These are phyloP conservation scores for Microcebus griseorufus DNA, from an alignment of 2,113 vertebrate species.

Conservation along the genomic window DNA sequence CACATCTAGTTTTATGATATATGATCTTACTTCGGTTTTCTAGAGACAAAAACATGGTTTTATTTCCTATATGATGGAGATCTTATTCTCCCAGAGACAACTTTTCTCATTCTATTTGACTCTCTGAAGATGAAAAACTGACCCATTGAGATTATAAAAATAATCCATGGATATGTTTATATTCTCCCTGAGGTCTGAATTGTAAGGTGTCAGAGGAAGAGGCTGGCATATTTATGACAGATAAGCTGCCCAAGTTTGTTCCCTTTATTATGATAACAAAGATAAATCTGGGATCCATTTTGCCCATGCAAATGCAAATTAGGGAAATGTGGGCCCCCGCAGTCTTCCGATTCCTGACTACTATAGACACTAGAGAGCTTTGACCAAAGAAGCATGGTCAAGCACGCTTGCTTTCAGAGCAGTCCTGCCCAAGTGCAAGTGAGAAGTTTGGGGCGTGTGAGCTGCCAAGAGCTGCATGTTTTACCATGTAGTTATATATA, in stretches of 20 bases:
- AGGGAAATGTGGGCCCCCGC: not conserved
- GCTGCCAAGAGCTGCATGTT: not conserved
- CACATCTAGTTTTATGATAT: constrained; percentile 35
- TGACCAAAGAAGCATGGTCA: not conserved
- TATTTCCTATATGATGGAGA: constrained; percentile 22
- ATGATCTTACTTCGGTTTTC: not conserved
- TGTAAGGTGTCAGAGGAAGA: constrained; percentile 22
- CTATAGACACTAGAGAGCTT: not conserved
- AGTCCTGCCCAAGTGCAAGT: not conserved
- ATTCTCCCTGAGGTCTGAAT: not conserved
- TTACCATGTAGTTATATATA: not conserved
- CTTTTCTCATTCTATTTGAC: constrained; percentile 30
- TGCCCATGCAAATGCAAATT: constrained; percentile 36
- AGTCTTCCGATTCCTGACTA: not conserved
- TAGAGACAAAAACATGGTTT: constrained; percentile 36
- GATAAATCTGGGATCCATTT: constrained; percentile 27
- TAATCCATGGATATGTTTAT: constrained; percentile 40
- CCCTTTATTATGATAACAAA: constrained; percentile 47
- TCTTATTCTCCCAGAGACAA: constrained; percentile 26
- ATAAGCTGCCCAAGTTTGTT: not conserved
- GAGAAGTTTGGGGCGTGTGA: not conserved
- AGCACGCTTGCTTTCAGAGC: not conserved
- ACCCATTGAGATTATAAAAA: constrained; percentile 59
- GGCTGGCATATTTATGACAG: constrained; percentile 1
- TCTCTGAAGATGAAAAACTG: constrained; percentile 53